These are phyloP conservation scores for Montipora sp. DNA, from an alignment of 64 coral and sea anemone species.

Conservation along the genomic window DNA sequence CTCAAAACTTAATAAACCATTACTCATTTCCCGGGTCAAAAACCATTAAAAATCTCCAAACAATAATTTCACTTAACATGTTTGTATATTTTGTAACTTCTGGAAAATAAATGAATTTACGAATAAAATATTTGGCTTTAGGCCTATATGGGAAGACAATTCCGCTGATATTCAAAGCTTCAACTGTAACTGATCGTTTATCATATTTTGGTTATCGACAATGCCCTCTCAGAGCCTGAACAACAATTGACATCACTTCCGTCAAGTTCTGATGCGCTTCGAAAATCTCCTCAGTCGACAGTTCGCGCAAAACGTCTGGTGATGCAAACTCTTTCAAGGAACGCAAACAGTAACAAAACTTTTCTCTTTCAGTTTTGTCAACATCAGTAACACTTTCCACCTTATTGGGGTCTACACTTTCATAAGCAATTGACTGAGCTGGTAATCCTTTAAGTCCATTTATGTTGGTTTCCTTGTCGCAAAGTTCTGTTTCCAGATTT, in stretches of 20 bases:
- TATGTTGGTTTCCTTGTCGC: not conserved
- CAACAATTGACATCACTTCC: slow-evolving; percentile 51
- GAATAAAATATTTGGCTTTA: not conserved
- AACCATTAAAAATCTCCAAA: not conserved
- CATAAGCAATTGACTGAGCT: not conserved
- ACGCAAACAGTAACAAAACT: slow-evolving; percentile 50
- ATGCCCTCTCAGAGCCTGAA: slow-evolving; percentile 1
- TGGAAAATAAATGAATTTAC: not conserved
- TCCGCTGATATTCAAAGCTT: not conserved
- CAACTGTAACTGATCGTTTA: not conserved
- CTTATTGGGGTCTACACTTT: not conserved
- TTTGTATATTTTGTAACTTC: not conserved
- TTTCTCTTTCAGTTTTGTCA: slow-evolving; percentile 5
- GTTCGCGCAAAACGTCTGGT: slow-evolving; percentile 30
- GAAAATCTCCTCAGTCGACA: slow-evolving; percentile 73
- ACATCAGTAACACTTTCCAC: not conserved
- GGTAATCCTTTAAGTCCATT: not conserved
- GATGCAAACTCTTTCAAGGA: slow-evolving; percentile 49
- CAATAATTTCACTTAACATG: not conserved
- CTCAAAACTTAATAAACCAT: not conserved
- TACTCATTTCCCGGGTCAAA: not conserved
- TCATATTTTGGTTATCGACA: slow-evolving; percentile 5
- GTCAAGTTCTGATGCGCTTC: slow-evolving; percentile 62
- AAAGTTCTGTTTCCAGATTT: not conserved
- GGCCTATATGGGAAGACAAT: not conserved